Base-by-base conservation (phyloP, 2,888 invertebrate species). In the Campoplex nolae region DNA sequence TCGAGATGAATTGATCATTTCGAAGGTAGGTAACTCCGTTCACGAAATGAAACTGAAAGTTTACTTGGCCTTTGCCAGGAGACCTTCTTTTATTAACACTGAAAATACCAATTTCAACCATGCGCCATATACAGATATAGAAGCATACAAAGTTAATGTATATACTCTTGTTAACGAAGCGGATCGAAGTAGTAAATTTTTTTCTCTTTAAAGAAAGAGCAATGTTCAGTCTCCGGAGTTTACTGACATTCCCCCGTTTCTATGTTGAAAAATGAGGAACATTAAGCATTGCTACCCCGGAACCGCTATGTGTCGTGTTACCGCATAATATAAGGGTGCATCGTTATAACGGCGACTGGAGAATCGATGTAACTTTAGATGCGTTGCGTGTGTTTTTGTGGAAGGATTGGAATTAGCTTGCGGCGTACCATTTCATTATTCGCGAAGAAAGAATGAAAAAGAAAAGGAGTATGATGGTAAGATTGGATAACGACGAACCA, bases 301-400 rank as follows among this genome's bases (percentile, higher is more conserved):
- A 35, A 76, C 48, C 23, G 48, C 32, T 38, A 51, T 23, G 80
- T 74, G 48, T 77, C 42, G 73, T 70, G 73, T 81, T 84, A 54
- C 58, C n/a, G 38, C n/a, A 67, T 83, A 42, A 67, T 77, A 78
- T 65, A 81, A 78, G 77, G 84, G 71, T 81, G 74, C 74, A 78
- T 84, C 77, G 77, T 86, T 86, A 86, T 80, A 68, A 74, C 48
- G 51, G 28, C 48, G 28, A 48, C 23, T 8, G 74, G 38, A 80
- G 78, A 87, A 87, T 84, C 78, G 84, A 87, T 84, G 82, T 65
- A 78, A 70, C 84, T 70, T 74, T 65, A 77, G 35, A 78, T 54
- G 45, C 62, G 23, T 54, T 51, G 70, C 71, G 62, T 77, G 77
- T 71, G 48, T 82, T 81, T 70, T 38, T 32, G 38, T 9, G 71